Conservation (phyloP, 1,140 invertebrate species). For the Temnothorax nylanderi region DNA sequence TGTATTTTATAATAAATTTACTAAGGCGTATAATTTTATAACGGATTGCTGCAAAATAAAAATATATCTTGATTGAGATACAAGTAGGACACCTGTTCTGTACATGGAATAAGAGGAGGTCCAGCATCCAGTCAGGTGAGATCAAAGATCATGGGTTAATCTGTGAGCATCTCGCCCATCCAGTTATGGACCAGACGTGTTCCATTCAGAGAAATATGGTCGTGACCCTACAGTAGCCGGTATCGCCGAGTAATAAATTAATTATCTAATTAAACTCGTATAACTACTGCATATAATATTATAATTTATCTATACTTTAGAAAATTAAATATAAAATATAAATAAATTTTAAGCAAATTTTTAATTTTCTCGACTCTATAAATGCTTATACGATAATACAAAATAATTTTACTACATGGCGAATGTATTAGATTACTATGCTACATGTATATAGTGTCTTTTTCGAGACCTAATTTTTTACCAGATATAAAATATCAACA, state of each 20-base stretch:
- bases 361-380: not conserved
- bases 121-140: slow-evolving; percentile 80
- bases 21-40: not conserved
- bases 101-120: slow-evolving; percentile 65
- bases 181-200: slow-evolving; percentile 79
- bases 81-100: slow-evolving; percentile 22
- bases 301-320: not conserved
- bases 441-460: not conserved
- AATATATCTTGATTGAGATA: not conserved
- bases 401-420: not conserved
- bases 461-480: not conserved
- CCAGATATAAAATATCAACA: not conserved
- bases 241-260: not conserved
- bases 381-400: slow-evolving; percentile 47
- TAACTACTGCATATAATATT: not conserved
- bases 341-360: not conserved
- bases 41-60: not conserved
- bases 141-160: slow-evolving; percentile 79
- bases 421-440: not conserved
- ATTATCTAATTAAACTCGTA: slow-evolving; percentile 16
- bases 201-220: slow-evolving; percentile 63
- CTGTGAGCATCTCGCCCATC: slow-evolving; percentile 74
- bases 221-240: not conserved
- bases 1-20: not conserved
- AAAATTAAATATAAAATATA: slow-evolving; percentile 3